These are phyloP conservation scores for Phainopepla nitens DNA, from an alignment of 2,113 vertebrate genomes.

Conservation along the genomic window DNA sequence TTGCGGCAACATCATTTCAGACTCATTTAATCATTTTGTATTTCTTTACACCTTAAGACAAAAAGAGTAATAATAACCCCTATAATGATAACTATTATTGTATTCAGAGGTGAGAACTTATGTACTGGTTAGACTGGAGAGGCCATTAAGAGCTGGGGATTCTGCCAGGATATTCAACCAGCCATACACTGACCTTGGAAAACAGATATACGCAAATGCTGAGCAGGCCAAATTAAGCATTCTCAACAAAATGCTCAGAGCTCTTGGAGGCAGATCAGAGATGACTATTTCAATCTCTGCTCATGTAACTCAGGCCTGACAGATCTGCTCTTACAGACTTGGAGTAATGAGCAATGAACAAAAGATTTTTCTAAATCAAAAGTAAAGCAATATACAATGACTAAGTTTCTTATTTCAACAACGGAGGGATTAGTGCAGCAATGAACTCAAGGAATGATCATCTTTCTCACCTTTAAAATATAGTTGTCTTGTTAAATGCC, in stretches of 20 bases:
- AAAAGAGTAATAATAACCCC: background rate
- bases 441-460: background rate
- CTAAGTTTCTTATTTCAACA: background rate
- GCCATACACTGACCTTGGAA: background rate
- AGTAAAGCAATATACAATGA: background rate
- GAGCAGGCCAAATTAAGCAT: background rate
- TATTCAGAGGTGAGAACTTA: background rate
- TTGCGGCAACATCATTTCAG: background rate
- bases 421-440: background rate
- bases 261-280: background rate
- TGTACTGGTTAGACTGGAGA: background rate
- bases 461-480: slow-evolving; percentile 27
- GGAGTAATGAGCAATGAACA: background rate
- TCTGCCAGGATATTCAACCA: background rate
- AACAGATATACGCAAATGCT: background rate
- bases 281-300: background rate
- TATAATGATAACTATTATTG: background rate
- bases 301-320: background rate
- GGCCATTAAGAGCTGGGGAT: background rate
- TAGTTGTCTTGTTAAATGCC: slow-evolving; percentile 50
- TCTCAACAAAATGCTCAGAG: background rate
- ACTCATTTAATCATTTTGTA: background rate
- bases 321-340: background rate
- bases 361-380: background rate
- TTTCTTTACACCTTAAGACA: background rate